A percentile compares a stretch with the other conserved stretches of the same genome.
Conservation (phyloP, 2,888 invertebrate genomes). For the Plagiodera versicolora region DNA sequence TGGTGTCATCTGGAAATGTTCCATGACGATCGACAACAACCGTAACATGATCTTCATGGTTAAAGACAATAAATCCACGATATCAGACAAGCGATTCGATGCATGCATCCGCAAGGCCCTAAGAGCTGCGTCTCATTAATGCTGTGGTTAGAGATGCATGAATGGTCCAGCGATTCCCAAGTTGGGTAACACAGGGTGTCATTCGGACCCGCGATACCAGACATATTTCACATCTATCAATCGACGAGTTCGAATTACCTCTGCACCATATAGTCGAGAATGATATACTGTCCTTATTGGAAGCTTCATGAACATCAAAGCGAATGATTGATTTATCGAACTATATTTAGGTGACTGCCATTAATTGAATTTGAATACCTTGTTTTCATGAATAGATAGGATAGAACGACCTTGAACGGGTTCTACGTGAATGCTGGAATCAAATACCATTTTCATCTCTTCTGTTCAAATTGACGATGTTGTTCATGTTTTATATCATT, state of each 20-base stretch:
- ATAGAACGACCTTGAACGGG: too few relatives aligned
- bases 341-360: too few relatives aligned
- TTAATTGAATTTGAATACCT: too few relatives aligned
- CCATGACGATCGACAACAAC: background rate
- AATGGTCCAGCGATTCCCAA: background rate
- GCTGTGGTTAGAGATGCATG: background rate
- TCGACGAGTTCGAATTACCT: background rate
- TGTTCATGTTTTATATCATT: too few relatives aligned
- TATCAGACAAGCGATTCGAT: constrained; percentile 1
- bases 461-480: too few relatives aligned
- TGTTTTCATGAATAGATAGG: too few relatives aligned
- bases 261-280: too few relatives aligned
- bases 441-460: too few relatives aligned
- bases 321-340: too few relatives aligned
- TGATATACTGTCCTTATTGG: too few relatives aligned
- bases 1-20: background rate
- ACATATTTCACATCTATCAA: background rate
- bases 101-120: background rate
- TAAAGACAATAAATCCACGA: background rate
- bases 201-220: background rate
- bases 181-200: background rate
- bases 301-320: too few relatives aligned
- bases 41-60: background rate
- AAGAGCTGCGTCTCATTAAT: background rate
- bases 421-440: too few relatives aligned